Evolutionary conservation across 2,113 vertebrate species (phyloP).

Genomic region (Sphaerodactylus townsendi): DNA sequence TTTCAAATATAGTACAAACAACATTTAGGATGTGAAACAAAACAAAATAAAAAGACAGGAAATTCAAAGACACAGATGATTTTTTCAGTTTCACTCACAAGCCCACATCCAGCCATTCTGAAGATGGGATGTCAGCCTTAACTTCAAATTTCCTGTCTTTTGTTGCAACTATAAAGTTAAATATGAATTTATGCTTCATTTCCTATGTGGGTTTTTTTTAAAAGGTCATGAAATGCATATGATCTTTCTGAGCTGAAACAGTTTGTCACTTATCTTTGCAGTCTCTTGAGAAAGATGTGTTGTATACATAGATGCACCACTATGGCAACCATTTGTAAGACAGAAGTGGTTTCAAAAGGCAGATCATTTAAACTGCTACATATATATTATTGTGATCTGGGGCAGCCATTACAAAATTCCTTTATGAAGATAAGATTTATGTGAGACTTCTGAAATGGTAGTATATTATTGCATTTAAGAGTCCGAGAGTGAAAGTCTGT

Average conservation of each 20-base stretch:
- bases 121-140: conserved; percentile 23
- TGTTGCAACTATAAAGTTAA: neutral
- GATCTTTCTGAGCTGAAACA: neutral
- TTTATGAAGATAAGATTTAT: no score
- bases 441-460: no score
- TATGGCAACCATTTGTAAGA: neutral
- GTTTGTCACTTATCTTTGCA: neutral
- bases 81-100: conserved; percentile 18
- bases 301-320: neutral
- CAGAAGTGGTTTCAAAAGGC: neutral
- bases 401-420: neutral
- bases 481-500: no score
- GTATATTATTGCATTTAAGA: no score
- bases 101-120: conserved; percentile 3
- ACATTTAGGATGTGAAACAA: conserved; percentile 49
- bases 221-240: neutral
- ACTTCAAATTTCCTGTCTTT: conserved; percentile 36
- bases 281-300: neutral
- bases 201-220: neutral
- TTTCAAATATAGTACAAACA: neutral
- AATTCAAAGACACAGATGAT: conserved; percentile 53
- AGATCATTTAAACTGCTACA: neutral
- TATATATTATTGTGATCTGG: conserved; percentile 11
- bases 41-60: conserved; percentile 62
- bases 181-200: neutral